Evolutionary conservation across 2,888 invertebrate genomes (phyloP).

Genomic region (Taphrorychus bicolor): DNA sequence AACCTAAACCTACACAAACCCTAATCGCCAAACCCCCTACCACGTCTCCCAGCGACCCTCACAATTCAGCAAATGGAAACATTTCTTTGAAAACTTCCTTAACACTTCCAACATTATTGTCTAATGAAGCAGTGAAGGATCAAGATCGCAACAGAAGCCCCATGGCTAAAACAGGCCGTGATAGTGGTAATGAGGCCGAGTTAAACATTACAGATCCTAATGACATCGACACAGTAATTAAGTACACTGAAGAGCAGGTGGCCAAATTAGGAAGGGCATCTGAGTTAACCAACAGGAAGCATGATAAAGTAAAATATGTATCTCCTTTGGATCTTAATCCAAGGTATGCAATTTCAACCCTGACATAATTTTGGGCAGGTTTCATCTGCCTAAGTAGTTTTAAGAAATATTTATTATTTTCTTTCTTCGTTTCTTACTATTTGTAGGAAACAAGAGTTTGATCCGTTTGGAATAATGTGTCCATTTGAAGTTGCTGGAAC

Average conservation of each 20-base stretch:
- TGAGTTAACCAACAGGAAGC: neutral
- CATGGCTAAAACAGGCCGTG: neutral
- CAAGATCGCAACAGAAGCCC: neutral
- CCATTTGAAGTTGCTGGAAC: conserved; percentile 57
- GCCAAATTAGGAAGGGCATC: neutral
- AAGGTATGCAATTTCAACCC: conserved; percentile 51
- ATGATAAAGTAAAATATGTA: conserved; percentile 44
- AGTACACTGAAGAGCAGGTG: conserved; percentile 8
- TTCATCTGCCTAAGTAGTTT: too few relatives aligned
- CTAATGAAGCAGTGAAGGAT: neutral
- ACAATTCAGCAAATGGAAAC: neutral
- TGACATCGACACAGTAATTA: conserved; percentile 46
- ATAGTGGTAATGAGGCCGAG: neutral
- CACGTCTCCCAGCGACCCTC: neutral
- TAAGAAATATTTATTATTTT: too few relatives aligned
- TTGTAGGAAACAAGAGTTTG: conserved; percentile 30
- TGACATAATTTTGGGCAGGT: too few relatives aligned
- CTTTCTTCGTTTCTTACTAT: too few relatives aligned
- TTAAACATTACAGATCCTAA: conserved; percentile 45
- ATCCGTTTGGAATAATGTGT: conserved; percentile 55
- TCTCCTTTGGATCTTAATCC: conserved; percentile 53
- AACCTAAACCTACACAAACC: neutral
- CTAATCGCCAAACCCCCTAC: conserved; percentile 21
- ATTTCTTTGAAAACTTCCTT: neutral
- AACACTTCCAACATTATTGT: neutral